Evolutionary conservation across 2,888 invertebrate species (phyloP), one percentile per base, ranked within the genome.

Genomic region (Lepidocyrtoides sp.): DNA sequence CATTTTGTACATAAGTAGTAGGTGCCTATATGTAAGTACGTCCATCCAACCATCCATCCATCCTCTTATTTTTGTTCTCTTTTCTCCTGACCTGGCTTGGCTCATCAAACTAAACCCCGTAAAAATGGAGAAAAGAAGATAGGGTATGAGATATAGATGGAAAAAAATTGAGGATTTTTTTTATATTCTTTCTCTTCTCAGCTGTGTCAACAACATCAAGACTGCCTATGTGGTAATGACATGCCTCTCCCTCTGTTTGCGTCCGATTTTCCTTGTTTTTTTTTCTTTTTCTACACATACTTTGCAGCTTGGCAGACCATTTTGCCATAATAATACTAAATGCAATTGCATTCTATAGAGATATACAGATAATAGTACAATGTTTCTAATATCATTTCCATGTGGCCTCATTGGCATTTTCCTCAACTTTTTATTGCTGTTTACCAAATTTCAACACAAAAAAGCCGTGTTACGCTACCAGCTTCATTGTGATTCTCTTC

Each of bases 191-290:
- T 20, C 72, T 29, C 69, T 60, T 81, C 75, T 89, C 83, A 83
- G 83, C 89, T 89, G 82, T 88, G 81, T 89, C 89, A 89, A 88
- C 88, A 87, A 51, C 60, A 7, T 36, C 36, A 86, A 41, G 63
- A 2, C 20, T 79, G 29, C 17, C n/a, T 66, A 12, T 12, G 41
- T 44, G 20, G 41, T 72, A 72, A 72, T 72, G 69, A 72, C 69
- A 72, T 20, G 41, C 7, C 69, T 41, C 69, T 20, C 20, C 7
- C 69, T 41, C 69, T 20, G 69, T 72, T 72, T 72, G 69, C 41
- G 69, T 72, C 36, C 69, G 12, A 41, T 41, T 20, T 72, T 72
- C 20, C 20, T 36, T 20, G 17, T 69, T 32, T 69, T 36, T 72
- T 72, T 29, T n/a, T 29, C n/a, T 2, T 20, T 41, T 10, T 41